phyloP scores from a whole-genome alignment of 92 coral and sea anemone genomes.

The Paramuricea clavata region DNA sequence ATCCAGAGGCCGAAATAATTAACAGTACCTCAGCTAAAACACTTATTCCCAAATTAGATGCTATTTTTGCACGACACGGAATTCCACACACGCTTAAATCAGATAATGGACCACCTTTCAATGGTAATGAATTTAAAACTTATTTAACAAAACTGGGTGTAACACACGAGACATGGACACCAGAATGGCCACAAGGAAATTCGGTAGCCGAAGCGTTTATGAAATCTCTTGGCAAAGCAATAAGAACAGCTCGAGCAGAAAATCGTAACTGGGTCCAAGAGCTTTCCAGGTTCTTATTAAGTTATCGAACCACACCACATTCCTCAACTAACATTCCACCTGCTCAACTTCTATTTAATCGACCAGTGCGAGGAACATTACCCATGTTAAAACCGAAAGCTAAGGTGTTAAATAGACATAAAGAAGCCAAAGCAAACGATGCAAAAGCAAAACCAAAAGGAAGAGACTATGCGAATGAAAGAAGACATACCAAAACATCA shows the following conservation, averaged over 20 bases:
- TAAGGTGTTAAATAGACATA: constrained; percentile 34
- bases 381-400: constrained; percentile 29
- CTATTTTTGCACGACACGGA: constrained; percentile 62
- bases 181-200: constrained; percentile 72
- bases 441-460: constrained; percentile 11
- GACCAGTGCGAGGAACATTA: too few species aligned
- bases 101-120: constrained; percentile 65
- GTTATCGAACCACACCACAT: constrained; percentile 52
- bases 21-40: constrained; percentile 49
- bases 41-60: constrained; percentile 37
- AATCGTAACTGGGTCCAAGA: too few species aligned
- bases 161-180: constrained; percentile 57
- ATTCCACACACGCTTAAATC: constrained; percentile 51
- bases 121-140: constrained; percentile 34
- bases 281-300: constrained; percentile 47
- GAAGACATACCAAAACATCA: constrained; percentile 25
- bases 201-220: constrained; percentile 56
- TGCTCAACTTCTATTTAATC: too few species aligned
- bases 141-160: constrained; percentile 55
- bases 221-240: too few species aligned
- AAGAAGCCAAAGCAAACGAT: constrained; percentile 29
- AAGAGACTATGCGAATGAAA: constrained; percentile 39
- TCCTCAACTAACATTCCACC: too few species aligned
- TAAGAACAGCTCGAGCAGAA: too few species aligned
- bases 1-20: constrained; percentile 58